phyloP scores from a whole-genome alignment of 1,140 invertebrate genomes.

The Delia radicum region DNA sequence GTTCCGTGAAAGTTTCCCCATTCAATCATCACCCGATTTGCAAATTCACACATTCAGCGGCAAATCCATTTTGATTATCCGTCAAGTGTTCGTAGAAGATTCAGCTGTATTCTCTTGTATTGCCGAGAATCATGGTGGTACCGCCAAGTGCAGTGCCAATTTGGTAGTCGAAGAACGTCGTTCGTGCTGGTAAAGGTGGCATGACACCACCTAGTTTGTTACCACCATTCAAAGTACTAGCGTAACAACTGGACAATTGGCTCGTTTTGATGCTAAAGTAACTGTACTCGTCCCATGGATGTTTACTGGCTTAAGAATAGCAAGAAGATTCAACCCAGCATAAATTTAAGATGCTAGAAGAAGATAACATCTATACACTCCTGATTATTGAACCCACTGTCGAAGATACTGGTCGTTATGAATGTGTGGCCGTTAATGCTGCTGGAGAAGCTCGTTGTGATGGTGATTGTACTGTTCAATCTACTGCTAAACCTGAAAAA shows the following conservation, averaged over 20 bases:
- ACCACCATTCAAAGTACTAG: conserved; percentile 80
- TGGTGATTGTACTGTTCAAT: conserved; percentile 74
- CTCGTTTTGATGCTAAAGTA: conserved; percentile 83
- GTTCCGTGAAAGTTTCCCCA: conserved; percentile 92
- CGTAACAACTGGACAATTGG: conserved; percentile 76
- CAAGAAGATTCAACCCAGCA: conserved; percentile 82
- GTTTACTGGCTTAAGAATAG: conserved; percentile 95
- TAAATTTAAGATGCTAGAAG: conserved; percentile 87
- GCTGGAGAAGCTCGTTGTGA: conserved; percentile 89
- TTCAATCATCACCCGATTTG: conserved; percentile 85
- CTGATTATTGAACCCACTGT: conserved; percentile 81
- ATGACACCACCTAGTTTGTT: conserved; percentile 82
- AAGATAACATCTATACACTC: conserved; percentile 82
- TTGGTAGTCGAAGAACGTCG: conserved; percentile 87
- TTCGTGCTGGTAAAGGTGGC: conserved; percentile 73
- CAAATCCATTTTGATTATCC: conserved; percentile 81
- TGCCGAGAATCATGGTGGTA: conserved; percentile 86
- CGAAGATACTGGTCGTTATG: conserved; percentile 86
- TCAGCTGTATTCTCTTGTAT: conserved; percentile 88
- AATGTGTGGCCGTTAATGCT: conserved; percentile 88
- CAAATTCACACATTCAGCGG: conserved; percentile 89
- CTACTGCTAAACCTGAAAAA: conserved; percentile 65
- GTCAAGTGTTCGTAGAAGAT: conserved; percentile 91
- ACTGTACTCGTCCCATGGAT: conserved; percentile 83
- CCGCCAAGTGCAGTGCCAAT: conserved; percentile 92